Evolutionary conservation across 2,113 vertebrate species (phyloP), one percentile per base, ranked within the genome.

Genomic region (Brachyhypopomus gauderio): DNA sequence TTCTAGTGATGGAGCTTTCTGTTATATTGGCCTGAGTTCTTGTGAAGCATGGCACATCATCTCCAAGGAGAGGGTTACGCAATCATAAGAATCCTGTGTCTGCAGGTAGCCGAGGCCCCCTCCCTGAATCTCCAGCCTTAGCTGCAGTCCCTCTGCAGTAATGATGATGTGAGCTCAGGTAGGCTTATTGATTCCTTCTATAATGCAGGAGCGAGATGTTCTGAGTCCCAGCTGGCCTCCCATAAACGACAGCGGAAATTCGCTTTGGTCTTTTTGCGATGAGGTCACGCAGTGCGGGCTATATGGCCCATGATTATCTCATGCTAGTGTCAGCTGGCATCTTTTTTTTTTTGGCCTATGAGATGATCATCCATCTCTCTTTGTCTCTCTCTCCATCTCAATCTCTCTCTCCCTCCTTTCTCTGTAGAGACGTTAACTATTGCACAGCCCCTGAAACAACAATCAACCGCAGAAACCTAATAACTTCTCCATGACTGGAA

Each of bases 181-280:
- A 17, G 76, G 72, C 45, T 77, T 85, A 85, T 85, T 78, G 78
- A 80, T 81, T 67, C 55, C 73, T 64, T 80, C 22, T 23, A 19
- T 73, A 80, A 69, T 77, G 17, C 72, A 36, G 38, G 2, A 62
- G 22, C 30, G 72, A 52, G 73, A 62, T 30, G 52, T 82, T 77
- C 34, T 22, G 36, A 82, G 69, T 78, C 77, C 36, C 66, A 72
- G 59, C 80, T 75, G 56, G 30, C 38, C 67, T 72, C 34, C 58
- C 58, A 70, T 78, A 76, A 81, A 66, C 20, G 30, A 62, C 20
- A 20, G 20, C 4, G 12, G 22, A 78, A 73, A 38, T 63, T 67
- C 55, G 20, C 58, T 58, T 69, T 58, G 34, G 25, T 79, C 64
- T 64, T 55, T 56, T 45, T 59, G 17, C 74, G 84, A 78, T 80